phyloP scores from a whole-genome alignment of 2,113 vertebrate genomes.

The Channa argus region DNA sequence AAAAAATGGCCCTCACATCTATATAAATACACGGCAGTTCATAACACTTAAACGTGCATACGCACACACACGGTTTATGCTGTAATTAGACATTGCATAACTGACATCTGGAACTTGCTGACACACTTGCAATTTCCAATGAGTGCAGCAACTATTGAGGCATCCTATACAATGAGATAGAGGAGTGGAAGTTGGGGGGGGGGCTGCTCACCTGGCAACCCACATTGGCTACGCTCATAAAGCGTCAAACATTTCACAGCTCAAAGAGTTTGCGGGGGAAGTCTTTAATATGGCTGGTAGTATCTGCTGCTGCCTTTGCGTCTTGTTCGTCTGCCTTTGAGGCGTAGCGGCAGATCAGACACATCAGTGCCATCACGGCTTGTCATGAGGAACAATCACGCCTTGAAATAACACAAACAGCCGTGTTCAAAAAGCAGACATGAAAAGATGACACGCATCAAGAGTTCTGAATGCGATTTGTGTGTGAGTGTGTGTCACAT shows the following conservation, averaged over 20 bases:
- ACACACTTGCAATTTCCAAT: conserved; percentile 68
- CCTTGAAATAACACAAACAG: conserved; percentile 78
- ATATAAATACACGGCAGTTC: too few species aligned
- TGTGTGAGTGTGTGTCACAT: conserved; percentile 13
- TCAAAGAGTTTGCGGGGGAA: conserved; percentile 66
- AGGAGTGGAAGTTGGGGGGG: not conserved
- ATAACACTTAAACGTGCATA: too few species aligned
- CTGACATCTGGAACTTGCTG: conserved; percentile 75
- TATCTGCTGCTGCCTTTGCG: conserved; percentile 48
- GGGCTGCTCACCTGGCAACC: conserved; percentile 71
- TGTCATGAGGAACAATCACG: conserved; percentile 70
- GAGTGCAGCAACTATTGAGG: conserved; percentile 67
- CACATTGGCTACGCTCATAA: conserved; percentile 39
- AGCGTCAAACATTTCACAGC: conserved; percentile 76
- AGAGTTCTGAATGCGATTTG: conserved; percentile 46
- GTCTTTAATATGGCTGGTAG: conserved; percentile 69
- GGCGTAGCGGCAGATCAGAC: conserved; percentile 70
- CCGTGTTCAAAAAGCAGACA: conserved; percentile 73
- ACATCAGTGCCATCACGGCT: conserved; percentile 65
- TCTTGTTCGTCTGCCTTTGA: conserved; percentile 68
- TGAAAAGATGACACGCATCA: conserved; percentile 68
- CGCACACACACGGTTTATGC: not conserved
- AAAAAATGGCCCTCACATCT: not conserved
- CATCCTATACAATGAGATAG: conserved; percentile 57
- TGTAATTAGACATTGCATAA: conserved; percentile 78